Base-by-base conservation (phyloP, 2,888 invertebrate species). In the Morpho helenor region DNA sequence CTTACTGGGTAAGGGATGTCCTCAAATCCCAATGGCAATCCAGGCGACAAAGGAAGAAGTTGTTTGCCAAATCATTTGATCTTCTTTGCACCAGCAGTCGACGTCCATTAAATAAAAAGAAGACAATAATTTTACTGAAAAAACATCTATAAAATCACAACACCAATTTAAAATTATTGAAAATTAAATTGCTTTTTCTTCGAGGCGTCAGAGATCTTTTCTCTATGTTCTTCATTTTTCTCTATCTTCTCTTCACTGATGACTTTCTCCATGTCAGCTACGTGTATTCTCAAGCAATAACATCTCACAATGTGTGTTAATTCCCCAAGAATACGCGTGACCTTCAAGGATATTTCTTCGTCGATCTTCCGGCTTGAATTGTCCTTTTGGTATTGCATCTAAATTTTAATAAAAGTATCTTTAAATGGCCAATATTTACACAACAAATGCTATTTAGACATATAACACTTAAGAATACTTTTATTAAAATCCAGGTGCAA, bases 251-350 rank as follows among this genome's bases (percentile, higher is more conserved):
- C 50, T 40, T 59, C 52, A 10, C 8, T 46, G 91, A 76, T 73
- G 91, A 75, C 56, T 78, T 74, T 77, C 74, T 78, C 92, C 95
- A 94, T 94, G 94, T 95, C 94, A 96, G 96, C 96, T 97, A 98
- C 97, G 97, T 97, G 97, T 98, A 98, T 98, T 98, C 97, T 97
- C 97, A 98, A 98, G 98, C 98, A 98, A 98, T 98, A 98, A 98
- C 97, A 97, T 93, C 96, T 94, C 93, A 85, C 89, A 93, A 93
- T 94, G 94, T 95, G 96, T 97, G 97, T 96, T 97, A 97, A 96
- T 97, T 96, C 96, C 97, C 97, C 96, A 97, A 97, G 97, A 96
- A 97, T 97, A 97, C 97, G 94, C 97, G 97, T 97, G 95, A 95
- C 96, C 96, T 95, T 94, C 95, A 93, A 94, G 94, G 93, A 57